Percentiles rank a stretch among this genome's conserved stretches.
Conservation (phyloP, 1,140 invertebrate species). For the Drosophila arizonae region DNA sequence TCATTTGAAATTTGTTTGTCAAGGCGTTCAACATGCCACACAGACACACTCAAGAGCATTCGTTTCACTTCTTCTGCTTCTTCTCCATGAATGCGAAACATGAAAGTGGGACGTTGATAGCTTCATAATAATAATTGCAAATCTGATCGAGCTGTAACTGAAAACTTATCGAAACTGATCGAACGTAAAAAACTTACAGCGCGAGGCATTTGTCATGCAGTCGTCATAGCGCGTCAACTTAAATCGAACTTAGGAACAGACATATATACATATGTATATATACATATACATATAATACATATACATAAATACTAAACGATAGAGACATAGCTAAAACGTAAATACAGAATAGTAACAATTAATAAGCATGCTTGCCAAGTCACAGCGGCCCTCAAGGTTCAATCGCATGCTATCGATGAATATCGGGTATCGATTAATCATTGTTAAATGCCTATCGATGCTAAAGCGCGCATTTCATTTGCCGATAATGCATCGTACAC, state of each 20-base stretch:
- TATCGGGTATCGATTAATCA: conserved; percentile 38
- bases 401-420: conserved; percentile 48
- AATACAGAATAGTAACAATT: conserved; percentile 11
- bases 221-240: conserved; percentile 39
- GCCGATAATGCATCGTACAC: neutral
- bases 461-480: conserved; percentile 23
- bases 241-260: conserved; percentile 50
- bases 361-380: conserved; percentile 44
- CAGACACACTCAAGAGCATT: neutral
- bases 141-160: conserved; percentile 8
- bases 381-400: conserved; percentile 34
- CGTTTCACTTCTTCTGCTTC: neutral
- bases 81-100: neutral
- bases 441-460: conserved; percentile 31
- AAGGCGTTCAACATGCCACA: conserved; percentile 44
- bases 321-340: conserved; percentile 8
- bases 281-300: conserved; percentile 1
- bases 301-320: conserved; percentile 4
- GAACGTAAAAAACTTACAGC: conserved; percentile 20
- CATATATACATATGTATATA: conserved; percentile 1
- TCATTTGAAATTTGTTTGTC: conserved; percentile 52
- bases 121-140: neutral
- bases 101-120: neutral
- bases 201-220: conserved; percentile 35
- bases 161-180: neutral